Evolutionary conservation across 1,140 invertebrate genomes (phyloP).

Genomic region (Archivesica marissinica): DNA sequence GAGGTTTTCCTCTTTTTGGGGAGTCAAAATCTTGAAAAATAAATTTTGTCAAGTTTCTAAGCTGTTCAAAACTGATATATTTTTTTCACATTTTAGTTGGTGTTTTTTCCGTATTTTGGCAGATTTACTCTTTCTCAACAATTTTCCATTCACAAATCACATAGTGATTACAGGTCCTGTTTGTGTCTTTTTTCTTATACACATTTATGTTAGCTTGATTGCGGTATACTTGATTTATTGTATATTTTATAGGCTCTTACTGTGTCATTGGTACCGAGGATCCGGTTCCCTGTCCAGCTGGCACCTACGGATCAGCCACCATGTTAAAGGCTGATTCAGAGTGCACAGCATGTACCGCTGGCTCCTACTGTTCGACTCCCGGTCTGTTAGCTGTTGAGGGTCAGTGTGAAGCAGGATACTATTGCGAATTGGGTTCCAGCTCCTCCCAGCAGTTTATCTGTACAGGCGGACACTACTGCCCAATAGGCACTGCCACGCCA

Average conservation of each 20-base stretch:
- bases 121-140: no score
- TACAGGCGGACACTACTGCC: slow-evolving; percentile 77
- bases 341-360: slow-evolving; percentile 76
- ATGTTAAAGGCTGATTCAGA: slow-evolving; percentile 73
- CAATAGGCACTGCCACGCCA: slow-evolving; percentile 72
- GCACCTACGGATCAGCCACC: slow-evolving; percentile 74
- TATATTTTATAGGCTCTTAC: slow-evolving; percentile 80
- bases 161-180: no score
- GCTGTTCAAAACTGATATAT: no score
- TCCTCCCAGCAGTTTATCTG: slow-evolving; percentile 73
- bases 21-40: no score
- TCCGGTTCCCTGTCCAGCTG: slow-evolving; percentile 75
- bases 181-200: no score
- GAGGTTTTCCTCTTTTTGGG: no score
- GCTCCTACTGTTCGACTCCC: slow-evolving; percentile 76
- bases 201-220: no score
- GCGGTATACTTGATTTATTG: no score
- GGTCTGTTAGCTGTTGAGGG: slow-evolving; percentile 73
- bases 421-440: slow-evolving; percentile 75
- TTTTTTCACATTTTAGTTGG: no score
- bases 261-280: slow-evolving; percentile 77
- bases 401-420: slow-evolving; percentile 75
- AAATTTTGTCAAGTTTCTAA: no score
- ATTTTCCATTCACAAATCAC: no score
- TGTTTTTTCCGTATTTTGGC: no score